A percentile compares a stretch with the other conserved stretches of the same genome.
phyloP scores from a whole-genome alignment of 2,797 vertebrate species.

The Sphenodon punctatus region DNA sequence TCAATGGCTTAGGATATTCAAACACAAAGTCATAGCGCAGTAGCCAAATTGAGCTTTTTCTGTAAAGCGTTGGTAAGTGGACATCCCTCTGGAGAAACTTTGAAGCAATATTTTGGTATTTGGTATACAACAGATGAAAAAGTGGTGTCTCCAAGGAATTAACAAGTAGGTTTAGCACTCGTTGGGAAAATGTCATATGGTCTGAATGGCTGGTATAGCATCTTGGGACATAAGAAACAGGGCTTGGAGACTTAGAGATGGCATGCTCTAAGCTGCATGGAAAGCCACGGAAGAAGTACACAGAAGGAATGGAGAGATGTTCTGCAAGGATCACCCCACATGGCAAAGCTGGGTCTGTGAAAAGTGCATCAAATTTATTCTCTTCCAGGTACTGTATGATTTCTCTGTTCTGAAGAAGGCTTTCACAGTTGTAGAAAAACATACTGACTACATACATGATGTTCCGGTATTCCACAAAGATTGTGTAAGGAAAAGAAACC shows the following conservation, averaged over 20 bases:
- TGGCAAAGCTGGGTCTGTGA: slow-evolving; percentile 69
- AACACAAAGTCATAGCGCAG: slow-evolving; percentile 78
- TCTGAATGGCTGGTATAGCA: slow-evolving; percentile 47
- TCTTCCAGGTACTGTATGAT: slow-evolving; percentile 45
- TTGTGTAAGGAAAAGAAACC: not conserved
- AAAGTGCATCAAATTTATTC: slow-evolving; percentile 56
- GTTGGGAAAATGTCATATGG: slow-evolving; percentile 70
- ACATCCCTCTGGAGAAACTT: slow-evolving; percentile 62
- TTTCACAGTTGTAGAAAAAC: not conserved
- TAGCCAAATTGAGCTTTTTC: slow-evolving; percentile 69
- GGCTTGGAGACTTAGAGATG: slow-evolving; percentile 60
- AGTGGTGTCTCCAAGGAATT: slow-evolving; percentile 36
- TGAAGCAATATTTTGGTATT: slow-evolving; percentile 34
- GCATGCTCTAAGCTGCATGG: slow-evolving; percentile 58
- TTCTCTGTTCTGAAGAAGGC: slow-evolving; percentile 60
- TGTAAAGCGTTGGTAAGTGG: slow-evolving; percentile 64
- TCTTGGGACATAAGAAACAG: slow-evolving; percentile 71
- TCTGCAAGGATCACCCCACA: slow-evolving; percentile 66
- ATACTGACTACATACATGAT: not conserved
- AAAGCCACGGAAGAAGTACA: slow-evolving; percentile 58
- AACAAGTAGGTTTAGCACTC: slow-evolving; percentile 62
- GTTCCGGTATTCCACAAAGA: not conserved
- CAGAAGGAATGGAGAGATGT: slow-evolving; percentile 58
- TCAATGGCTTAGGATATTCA: slow-evolving; percentile 78
- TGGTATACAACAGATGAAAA: slow-evolving; percentile 41